Evolutionary conservation across 1,140 invertebrate species (phyloP).

Genomic region (Lethrus apterus): DNA sequence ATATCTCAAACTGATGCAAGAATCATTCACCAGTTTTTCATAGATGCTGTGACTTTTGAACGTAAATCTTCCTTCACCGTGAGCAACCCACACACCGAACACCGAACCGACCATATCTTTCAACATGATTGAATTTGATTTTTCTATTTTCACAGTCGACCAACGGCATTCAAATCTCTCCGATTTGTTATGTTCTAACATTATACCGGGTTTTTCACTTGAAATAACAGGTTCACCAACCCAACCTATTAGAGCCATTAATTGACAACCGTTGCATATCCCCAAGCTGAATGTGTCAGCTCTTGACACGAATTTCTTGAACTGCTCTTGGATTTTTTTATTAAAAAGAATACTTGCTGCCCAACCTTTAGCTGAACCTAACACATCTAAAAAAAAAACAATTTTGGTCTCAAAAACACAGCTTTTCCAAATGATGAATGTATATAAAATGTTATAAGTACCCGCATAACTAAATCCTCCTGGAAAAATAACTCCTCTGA

Average conservation of each 20-base stretch:
- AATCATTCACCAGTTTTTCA: constrained; percentile 48
- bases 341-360: constrained; percentile 82
- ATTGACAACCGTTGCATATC: constrained; percentile 95
- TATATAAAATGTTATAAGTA: constrained; percentile 38
- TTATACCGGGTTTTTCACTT: constrained; percentile 52
- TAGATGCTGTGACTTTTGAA: constrained; percentile 50
- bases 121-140: constrained; percentile 76
- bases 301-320: constrained; percentile 63
- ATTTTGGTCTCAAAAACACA: background rate
- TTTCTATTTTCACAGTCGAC: constrained; percentile 70
- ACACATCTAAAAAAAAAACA: constrained; percentile 63
- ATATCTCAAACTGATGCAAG: constrained; percentile 72
- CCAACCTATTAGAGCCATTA: constrained; percentile 85
- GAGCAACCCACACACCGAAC: constrained; percentile 93
- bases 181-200: constrained; percentile 79
- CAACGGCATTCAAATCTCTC: constrained; percentile 88
- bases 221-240: constrained; percentile 45
- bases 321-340: constrained; percentile 56
- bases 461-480: constrained; percentile 97
- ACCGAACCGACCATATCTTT: constrained; percentile 74
- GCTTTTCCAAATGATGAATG: constrained; percentile 1
- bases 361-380: constrained; percentile 97
- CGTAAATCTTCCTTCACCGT: constrained; percentile 82
- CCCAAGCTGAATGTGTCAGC: constrained; percentile 89
- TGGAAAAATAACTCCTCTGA: constrained; percentile 87